phyloP scores from a whole-genome alignment of 2,888 invertebrate species.

The Euplagia quadripunctaria region DNA sequence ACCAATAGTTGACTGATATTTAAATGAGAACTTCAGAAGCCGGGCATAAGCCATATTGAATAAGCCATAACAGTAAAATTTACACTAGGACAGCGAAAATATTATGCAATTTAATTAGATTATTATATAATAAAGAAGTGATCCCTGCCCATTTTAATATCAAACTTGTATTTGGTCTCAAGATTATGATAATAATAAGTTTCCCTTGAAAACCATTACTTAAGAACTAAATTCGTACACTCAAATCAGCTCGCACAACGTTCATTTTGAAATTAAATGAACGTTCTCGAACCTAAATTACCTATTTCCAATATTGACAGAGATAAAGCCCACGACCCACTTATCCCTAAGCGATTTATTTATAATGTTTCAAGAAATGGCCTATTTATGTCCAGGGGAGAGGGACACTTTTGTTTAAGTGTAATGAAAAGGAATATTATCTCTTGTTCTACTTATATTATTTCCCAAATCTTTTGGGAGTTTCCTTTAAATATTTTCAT shows the following conservation, averaged over 20 bases:
- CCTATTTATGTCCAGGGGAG: conserved; percentile 25
- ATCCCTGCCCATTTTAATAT: no score
- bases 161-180: no score
- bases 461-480: neutral
- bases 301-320: conserved; percentile 36
- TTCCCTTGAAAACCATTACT: no score
- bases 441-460: neutral
- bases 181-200: no score
- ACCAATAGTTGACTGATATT: no score
- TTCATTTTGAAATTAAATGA: conserved; percentile 8
- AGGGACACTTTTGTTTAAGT: conserved; percentile 20
- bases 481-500: neutral
- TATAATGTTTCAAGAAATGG: conserved; percentile 39
- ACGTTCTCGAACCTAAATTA: conserved; percentile 22
- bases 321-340: conserved; percentile 34
- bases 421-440: conserved; percentile 12
- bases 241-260: neutral
- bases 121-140: no score
- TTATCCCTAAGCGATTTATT: conserved; percentile 38
- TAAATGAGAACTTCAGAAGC: no score
- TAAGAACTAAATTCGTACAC: no score
- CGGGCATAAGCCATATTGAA: no score
- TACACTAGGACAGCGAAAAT: no score
- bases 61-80: no score
- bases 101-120: no score